These are phyloP conservation scores for Cichladusa arquata DNA, from an alignment of 2,113 vertebrate genomes.

Conservation along the genomic window DNA sequence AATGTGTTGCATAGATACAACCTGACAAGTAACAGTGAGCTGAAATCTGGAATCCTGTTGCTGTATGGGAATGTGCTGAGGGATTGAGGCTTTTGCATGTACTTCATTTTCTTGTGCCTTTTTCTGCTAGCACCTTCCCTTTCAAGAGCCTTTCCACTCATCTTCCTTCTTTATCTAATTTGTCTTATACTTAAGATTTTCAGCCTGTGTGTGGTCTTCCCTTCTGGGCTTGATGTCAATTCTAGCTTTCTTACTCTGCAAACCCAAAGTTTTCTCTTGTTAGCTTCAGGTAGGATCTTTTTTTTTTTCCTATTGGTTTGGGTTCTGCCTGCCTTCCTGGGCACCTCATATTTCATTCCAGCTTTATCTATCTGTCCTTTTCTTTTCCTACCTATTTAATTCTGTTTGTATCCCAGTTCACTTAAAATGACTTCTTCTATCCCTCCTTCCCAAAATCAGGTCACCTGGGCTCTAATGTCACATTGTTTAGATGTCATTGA, in stretches of 20 bases:
- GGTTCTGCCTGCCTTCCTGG: neutral
- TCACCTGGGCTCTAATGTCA: neutral
- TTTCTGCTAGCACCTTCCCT: neutral
- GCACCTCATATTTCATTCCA: neutral
- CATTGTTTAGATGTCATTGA: neutral
- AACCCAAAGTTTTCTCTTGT: neutral
- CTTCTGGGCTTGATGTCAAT: neutral
- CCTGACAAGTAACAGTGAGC: neutral
- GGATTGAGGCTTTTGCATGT: neutral
- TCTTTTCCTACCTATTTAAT: neutral
- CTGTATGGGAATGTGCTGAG: neutral
- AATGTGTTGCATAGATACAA: neutral
- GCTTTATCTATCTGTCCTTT: neutral
- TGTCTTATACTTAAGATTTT: neutral
- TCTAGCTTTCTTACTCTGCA: neutral
- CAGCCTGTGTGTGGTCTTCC: neutral
- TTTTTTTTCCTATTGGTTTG: neutral
- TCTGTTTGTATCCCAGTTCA: neutral
- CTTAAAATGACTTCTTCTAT: neutral
- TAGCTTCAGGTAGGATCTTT: neutral
- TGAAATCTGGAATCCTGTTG: neutral
- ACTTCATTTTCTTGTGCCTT: neutral
- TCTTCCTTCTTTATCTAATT: neutral
- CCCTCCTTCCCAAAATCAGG: neutral
- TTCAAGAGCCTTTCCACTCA: neutral